Evolutionary conservation across 1,140 invertebrate genomes (phyloP).

Genomic region (Phortica variegata): DNA sequence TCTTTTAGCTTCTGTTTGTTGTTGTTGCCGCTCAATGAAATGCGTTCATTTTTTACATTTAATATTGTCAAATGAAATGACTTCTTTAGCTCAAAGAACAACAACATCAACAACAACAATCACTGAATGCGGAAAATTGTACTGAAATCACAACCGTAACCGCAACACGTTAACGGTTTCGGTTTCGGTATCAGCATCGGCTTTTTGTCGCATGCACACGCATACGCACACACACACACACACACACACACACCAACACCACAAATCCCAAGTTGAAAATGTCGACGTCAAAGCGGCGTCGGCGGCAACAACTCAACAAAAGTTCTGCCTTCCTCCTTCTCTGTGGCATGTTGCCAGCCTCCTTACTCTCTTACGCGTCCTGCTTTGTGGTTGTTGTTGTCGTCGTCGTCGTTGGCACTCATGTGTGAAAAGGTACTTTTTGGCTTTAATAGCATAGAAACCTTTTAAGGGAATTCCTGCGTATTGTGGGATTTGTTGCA

Average conservation of each 20-base stretch:
- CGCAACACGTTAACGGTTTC: constrained; percentile 55
- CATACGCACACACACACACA: no score
- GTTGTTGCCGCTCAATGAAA: constrained; percentile 1
- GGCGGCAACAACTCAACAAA: background rate
- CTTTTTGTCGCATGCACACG: no score
- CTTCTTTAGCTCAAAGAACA: constrained; percentile 21
- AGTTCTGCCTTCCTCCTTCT: constrained; percentile 2
- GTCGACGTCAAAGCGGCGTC: no score
- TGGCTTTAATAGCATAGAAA: constrained; percentile 14
- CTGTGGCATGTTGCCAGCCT: background rate
- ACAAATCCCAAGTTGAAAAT: no score
- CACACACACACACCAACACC: no score
- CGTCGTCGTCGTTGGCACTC: no score
- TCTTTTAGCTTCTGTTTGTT: background rate
- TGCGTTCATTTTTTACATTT: constrained; percentile 28
- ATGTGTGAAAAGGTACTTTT: constrained; percentile 55
- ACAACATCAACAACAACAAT: no score
- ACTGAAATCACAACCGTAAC: constrained; percentile 52
- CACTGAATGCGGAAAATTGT: no score
- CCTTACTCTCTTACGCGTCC: constrained; percentile 4
- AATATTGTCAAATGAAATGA: constrained; percentile 55
- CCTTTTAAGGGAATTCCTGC: constrained; percentile 17
- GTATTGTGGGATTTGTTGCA: background rate
- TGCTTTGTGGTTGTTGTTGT: no score
- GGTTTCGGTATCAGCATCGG: no score